Conservation (phyloP, 1,140 invertebrate genomes). For the Polypedilum pembai region DNA sequence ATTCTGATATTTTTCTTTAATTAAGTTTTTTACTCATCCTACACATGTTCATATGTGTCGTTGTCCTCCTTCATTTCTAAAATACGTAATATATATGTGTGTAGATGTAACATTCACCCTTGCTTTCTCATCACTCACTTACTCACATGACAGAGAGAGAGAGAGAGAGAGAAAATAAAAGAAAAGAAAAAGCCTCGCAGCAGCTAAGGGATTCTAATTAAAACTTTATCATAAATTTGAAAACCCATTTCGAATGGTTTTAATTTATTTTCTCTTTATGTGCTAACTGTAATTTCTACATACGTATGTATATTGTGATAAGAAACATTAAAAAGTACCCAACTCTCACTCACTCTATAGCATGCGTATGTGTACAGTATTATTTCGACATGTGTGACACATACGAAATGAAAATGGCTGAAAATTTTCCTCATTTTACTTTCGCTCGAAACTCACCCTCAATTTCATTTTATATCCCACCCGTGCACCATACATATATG, state of each 20-base stretch:
- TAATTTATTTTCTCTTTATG: neutral
- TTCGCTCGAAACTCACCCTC: neutral
- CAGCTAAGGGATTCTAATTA: conserved; percentile 25
- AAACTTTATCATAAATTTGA: conserved; percentile 28
- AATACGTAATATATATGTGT: too few species aligned
- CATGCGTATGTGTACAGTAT: conserved; percentile 5
- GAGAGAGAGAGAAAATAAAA: too few species aligned
- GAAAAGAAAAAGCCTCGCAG: conserved; percentile 9
- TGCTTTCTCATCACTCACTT: too few species aligned
- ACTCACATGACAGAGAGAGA: too few species aligned
- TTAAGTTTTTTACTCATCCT: conserved; percentile 15
- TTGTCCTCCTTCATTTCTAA: too few species aligned
- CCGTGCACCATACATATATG: too few species aligned
- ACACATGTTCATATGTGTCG: neutral
- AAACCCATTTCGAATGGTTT: conserved; percentile 25
- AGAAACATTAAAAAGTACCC: too few species aligned
- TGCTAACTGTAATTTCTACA: neutral
- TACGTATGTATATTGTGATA: neutral
- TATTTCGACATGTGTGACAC: conserved; percentile 20
- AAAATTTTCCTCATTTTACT: conserved; percentile 14
- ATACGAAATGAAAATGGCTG: conserved; percentile 15
- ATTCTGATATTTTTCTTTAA: conserved; percentile 16
- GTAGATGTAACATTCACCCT: too few species aligned
- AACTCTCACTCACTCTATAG: neutral
- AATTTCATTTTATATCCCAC: neutral